A percentile compares a stretch with the other conserved stretches of the same genome.
These are phyloP conservation scores for Scartelaos histophorus DNA, from an alignment of 2,113 vertebrate genomes.

Conservation along the genomic window DNA sequence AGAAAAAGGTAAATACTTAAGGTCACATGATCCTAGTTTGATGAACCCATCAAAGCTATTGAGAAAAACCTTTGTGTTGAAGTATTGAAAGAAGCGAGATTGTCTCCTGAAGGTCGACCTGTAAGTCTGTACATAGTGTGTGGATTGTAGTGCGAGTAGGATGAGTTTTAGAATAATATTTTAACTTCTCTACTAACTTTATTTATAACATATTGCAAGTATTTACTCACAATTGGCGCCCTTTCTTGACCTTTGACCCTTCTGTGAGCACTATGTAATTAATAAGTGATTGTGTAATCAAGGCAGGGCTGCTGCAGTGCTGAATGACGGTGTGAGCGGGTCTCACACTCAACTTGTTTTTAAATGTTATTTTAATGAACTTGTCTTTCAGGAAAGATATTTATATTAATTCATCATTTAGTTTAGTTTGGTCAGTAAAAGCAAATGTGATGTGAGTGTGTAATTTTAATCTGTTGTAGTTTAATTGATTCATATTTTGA, in stretches of 20 bases:
- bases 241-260: not conserved
- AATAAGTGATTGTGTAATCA: constrained; percentile 40
- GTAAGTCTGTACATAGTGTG: constrained; percentile 61
- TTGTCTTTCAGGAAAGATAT: not conserved
- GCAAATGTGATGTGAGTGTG: constrained; percentile 19
- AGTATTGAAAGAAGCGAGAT: not conserved
- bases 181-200: constrained; percentile 57
- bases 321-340: constrained; percentile 70
- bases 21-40: not conserved
- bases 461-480: constrained; percentile 7
- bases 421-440: not conserved
- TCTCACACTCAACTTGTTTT: constrained; percentile 55
- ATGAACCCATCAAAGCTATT: not conserved
- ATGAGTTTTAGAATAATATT: constrained; percentile 52
- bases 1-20: not conserved
- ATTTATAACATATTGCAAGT: constrained; percentile 35
- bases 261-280: constrained; percentile 43
- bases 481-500: constrained; percentile 28
- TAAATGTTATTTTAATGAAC: not conserved
- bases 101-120: constrained; percentile 39
- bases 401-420: not conserved
- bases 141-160: constrained; percentile 30
- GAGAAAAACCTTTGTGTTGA: constrained; percentile 3
- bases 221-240: constrained; percentile 41
- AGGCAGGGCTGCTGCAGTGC: constrained; percentile 44